Conservation (phyloP, 2,797 vertebrate genomes). For the Bovichtus variegatus region DNA sequence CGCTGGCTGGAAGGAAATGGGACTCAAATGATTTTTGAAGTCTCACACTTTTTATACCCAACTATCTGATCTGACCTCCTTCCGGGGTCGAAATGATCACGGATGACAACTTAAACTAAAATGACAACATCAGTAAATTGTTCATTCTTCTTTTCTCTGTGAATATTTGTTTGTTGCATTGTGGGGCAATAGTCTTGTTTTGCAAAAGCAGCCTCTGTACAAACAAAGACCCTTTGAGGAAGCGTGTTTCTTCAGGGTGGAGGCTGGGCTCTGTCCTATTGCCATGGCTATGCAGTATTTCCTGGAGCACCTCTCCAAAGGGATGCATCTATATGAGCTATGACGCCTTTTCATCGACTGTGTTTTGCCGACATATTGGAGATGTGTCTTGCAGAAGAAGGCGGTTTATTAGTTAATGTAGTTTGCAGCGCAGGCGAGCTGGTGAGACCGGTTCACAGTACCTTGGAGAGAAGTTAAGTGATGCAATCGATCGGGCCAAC, state of each 20-base stretch:
- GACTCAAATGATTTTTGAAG: too few relatives aligned
- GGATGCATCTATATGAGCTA: slow-evolving; percentile 11
- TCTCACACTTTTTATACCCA: rapidly evolving
- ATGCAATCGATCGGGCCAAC: slow-evolving; percentile 51
- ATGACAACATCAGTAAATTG: not conserved
- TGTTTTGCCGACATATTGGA: slow-evolving; percentile 50
- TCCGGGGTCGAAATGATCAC: too few relatives aligned
- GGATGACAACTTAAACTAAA: too few relatives aligned
- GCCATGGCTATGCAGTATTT: slow-evolving; percentile 35
- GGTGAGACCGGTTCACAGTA: slow-evolving; percentile 54
- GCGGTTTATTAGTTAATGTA: slow-evolving; percentile 63
- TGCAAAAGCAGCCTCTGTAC: too few relatives aligned
- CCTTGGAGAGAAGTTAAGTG: slow-evolving; percentile 59
- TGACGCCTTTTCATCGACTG: slow-evolving; percentile 38
- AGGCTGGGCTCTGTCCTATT: slow-evolving; percentile 14
- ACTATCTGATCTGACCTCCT: too few relatives aligned
- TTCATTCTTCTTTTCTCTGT: not conserved
- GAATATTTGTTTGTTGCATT: too few relatives aligned
- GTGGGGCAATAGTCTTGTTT: not conserved
- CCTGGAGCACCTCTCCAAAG: not conserved
- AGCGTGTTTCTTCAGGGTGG: not conserved
- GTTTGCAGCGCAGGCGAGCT: slow-evolving; percentile 29
- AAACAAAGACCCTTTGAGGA: not conserved
- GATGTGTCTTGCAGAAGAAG: slow-evolving; percentile 27
- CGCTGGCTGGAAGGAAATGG: too few relatives aligned